Evolutionary conservation across 2,888 invertebrate species (phyloP), one percentile per base, ranked within the genome.

Genomic region (Aleiodes testaceus): DNA sequence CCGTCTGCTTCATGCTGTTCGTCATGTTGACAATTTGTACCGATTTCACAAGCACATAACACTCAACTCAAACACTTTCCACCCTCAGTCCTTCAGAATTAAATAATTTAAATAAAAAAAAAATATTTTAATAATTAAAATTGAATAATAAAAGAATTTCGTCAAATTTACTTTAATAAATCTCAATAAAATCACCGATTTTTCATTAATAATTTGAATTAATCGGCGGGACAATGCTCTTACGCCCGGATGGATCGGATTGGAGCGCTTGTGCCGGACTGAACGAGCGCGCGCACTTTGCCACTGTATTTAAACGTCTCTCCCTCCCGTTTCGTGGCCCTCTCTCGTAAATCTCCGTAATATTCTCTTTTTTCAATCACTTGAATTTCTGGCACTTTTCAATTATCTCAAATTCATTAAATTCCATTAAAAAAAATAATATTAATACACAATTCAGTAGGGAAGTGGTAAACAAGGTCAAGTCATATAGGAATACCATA

Each of bases 1-100:
- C 89, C 18, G 89, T 89, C 77, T 89, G 89, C 81, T 89, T 89
- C 84, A 89, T 89, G 75, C 88, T 88, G 79, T 89, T 89, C 70
- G 89, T 89, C 89, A 89, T 89, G 61, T 22, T 67, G 49, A 63
- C 42, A 22, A 47, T 61, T 69, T 20, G 66, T 59, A 26, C 49
- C 30, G 20, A 22, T 55, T 22, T 66, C n/a, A 72, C 53, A 49
- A 69, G 74, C 80, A 81, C 82, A 81, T 79, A 74, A 74, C 77
- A 77, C 67, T 30, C n/a, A 50, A 63, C 36, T 12, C n/a, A 30
- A 61, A 26, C 30, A 44, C 20, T 14, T 18, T 49, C 30, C 49
- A 59, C 30, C 2, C 3, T 36, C 12, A 14, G 12, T 44, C n/a
- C 14, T n/a, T 26, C 3, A 26, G 22, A 3, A 22, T 22, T 26